Evolutionary conservation across 2,888 invertebrate genomes (phyloP), one percentile per base, ranked within the genome.

Genomic region (Steromphala cineraria): DNA sequence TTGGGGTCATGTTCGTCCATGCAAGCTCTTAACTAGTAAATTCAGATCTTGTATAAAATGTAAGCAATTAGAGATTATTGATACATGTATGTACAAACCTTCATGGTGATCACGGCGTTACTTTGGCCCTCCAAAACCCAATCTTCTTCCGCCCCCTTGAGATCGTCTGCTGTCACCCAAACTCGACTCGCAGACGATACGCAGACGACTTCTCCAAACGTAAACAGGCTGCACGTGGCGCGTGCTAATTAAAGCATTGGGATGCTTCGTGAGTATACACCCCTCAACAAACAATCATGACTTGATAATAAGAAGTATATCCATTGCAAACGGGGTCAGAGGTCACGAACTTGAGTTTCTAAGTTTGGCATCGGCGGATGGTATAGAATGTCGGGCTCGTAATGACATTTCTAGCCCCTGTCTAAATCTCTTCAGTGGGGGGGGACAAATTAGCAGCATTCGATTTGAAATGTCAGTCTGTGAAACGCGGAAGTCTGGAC

Each of bases 191-290:
- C 28, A 24, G 62, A 62, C 28, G 17, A 28, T 24, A 24, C 46
- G 46, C 46, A 62, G 62, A 62, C 62, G 62, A 62, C 62, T 62
- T 62, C 62, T 62, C 28, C 62, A 62, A 62, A 62, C 62, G 62
- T 62, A 62, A 62, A 62, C 62, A 62, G 10, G 28, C 24, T 28
- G 62, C 62, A 62, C 62, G 62, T 62, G 62, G 19, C 62, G 62
- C 28, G 28, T 62, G 62, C 62, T 62, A 62, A 62, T 62, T 28
- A 62, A 15, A 31, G 62, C 62, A 62, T 28, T n/a, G 62, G 28
- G 24, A 24, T 24, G n/a, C 56, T 17, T 17, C 62, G 62, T 62
- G 24, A 62, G 28, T 24, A 15, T 62, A 21, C 8, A 62, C 24
- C 28, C 62, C 28, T 62, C 62, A 24, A 62, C 62, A 62, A 62